phyloP scores from a whole-genome alignment of 2,888 invertebrate genomes.

The Heliconius aoede region DNA sequence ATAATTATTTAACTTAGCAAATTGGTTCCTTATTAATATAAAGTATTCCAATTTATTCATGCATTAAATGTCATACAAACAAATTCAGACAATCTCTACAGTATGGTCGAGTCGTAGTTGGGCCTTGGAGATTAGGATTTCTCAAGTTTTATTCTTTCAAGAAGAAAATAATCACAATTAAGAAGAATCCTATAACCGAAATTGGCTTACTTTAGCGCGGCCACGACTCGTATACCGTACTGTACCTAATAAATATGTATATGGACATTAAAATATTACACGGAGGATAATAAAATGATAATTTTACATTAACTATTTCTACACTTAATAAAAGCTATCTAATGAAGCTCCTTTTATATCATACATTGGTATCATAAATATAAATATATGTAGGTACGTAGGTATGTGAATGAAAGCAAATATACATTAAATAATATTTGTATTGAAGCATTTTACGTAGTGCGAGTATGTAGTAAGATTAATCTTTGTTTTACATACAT shows the following conservation, averaged over 20 bases:
- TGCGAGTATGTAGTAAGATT: slow-evolving; percentile 3
- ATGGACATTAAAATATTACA: slow-evolving; percentile 8
- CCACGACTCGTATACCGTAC: neutral
- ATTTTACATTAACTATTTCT: slow-evolving; percentile 15
- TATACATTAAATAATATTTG: neutral
- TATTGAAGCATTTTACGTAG: neutral
- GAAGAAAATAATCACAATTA: neutral
- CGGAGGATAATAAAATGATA: slow-evolving; percentile 1
- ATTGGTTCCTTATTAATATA: slow-evolving; percentile 31
- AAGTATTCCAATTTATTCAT: slow-evolving; percentile 13
- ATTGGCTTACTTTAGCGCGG: neutral
- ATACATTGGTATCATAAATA: slow-evolving; percentile 13
- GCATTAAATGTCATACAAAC: slow-evolving; percentile 8
- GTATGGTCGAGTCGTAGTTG: neutral
- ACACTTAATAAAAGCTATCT: slow-evolving; percentile 16
- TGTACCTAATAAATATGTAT: neutral
- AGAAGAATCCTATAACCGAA: neutral
- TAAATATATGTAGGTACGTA: neutral
- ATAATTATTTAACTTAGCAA: slow-evolving; percentile 27
- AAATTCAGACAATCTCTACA: slow-evolving; percentile 5
- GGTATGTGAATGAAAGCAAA: neutral
- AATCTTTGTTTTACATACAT: neutral
- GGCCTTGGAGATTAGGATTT: neutral
- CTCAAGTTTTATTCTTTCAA: neutral
- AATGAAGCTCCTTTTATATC: slow-evolving; percentile 24